Conservation (phyloP, 1,140 invertebrate species). For the Cyclargus thomasi region DNA sequence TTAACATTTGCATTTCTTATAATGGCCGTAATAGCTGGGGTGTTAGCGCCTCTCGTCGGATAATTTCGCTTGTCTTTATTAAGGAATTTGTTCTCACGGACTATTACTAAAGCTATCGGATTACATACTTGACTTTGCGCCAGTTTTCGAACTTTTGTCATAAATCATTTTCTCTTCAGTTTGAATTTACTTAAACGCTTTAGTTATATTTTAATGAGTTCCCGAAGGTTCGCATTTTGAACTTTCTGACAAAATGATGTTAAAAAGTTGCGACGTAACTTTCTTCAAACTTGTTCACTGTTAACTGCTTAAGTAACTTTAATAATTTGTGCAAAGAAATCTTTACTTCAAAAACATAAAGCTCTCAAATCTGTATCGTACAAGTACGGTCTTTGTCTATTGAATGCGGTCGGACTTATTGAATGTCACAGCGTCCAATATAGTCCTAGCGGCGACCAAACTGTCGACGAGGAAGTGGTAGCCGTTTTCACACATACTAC, state of each 20-base stretch:
- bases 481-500: slow-evolving; percentile 51
- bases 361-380: not conserved
- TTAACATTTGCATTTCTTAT: slow-evolving; percentile 11
- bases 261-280: not conserved
- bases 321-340: too few species aligned
- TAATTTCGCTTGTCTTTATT: not conserved
- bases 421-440: not conserved
- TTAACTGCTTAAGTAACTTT: too few species aligned
- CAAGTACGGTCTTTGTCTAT: not conserved
- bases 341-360: not conserved
- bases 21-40: not conserved
- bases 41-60: not conserved
- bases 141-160: not conserved
- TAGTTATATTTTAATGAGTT: not conserved
- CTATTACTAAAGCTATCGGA: not conserved
- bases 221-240: not conserved
- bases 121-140: not conserved
- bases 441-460: not conserved
- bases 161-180: not conserved
- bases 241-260: not conserved
- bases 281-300: not conserved
- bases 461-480: slow-evolving; percentile 40
- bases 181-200: not conserved
- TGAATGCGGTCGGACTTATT: not conserved
- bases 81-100: not conserved